Percentiles rank a stretch among this genome's conserved stretches.
These are phyloP conservation scores for Crematogaster levior DNA, from an alignment of 2,888 invertebrate genomes.

Conservation along the genomic window DNA sequence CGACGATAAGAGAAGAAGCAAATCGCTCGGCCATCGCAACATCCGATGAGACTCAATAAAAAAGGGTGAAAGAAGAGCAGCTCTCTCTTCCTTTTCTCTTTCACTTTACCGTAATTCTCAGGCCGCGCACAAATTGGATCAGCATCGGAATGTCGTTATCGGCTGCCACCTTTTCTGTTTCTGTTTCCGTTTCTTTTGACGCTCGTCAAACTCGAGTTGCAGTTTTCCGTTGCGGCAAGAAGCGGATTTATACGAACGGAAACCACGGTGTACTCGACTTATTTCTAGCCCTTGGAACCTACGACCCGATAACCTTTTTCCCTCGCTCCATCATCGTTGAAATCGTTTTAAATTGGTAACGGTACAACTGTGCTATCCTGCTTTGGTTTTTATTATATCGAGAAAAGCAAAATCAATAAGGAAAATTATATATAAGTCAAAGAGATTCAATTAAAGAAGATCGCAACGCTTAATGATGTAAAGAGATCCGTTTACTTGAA, in stretches of 20 bases:
- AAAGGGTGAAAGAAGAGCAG: constrained; percentile 23
- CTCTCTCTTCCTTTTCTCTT: not conserved
- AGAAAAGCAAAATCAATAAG: not conserved
- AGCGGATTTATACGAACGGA: constrained; percentile 24
- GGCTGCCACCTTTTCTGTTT: constrained; percentile 34
- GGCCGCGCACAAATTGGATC: constrained; percentile 72
- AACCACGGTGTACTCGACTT: constrained; percentile 11
- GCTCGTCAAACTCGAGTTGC: constrained; percentile 40
- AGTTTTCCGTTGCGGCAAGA: not conserved
- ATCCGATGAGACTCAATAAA: constrained; percentile 46
- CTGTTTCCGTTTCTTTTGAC: constrained; percentile 15
- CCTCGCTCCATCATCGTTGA: not conserved
- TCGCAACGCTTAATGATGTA: not conserved
- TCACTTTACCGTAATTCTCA: constrained; percentile 43
- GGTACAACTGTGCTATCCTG: not conserved
- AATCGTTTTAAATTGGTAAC: constrained; percentile 32
- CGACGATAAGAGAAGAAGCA: constrained; percentile 11
- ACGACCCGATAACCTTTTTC: constrained; percentile 28
- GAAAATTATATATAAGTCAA: not conserved
- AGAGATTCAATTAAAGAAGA: not conserved
- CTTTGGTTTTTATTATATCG: not conserved
- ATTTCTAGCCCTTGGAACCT: constrained; percentile 5
- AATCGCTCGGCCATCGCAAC: constrained; percentile 39
- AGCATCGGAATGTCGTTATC: constrained; percentile 68
- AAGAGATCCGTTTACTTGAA: not conserved